These are phyloP conservation scores for Leucoma salicis DNA, from an alignment of 2,888 invertebrate genomes.

Conservation along the genomic window DNA sequence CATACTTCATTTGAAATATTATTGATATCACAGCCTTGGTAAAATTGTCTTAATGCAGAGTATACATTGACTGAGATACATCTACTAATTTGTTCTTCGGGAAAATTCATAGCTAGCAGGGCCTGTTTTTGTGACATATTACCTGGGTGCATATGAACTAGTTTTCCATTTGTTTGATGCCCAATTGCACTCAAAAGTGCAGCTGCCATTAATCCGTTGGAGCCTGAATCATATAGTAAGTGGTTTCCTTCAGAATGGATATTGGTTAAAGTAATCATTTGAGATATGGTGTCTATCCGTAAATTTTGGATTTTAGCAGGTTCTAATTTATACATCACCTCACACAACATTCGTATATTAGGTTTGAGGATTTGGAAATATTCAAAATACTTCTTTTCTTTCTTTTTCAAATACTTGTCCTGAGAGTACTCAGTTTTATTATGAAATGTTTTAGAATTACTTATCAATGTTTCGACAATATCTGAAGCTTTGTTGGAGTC, in stretches of 20 bases:
- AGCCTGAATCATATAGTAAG: constrained; percentile 94
- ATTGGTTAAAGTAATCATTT: constrained; percentile 91
- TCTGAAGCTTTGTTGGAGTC: constrained; percentile 89
- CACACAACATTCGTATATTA: constrained; percentile 89
- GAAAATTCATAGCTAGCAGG: constrained; percentile 90
- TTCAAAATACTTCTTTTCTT: constrained; percentile 96
- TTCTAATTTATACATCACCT: constrained; percentile 92
- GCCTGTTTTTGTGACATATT: constrained; percentile 91
- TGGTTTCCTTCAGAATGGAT: constrained; percentile 89
- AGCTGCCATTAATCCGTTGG: constrained; percentile 92
- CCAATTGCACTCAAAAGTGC: constrained; percentile 91
- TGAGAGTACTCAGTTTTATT: constrained; percentile 96
- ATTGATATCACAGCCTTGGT: constrained; percentile 81
- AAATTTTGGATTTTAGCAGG: constrained; percentile 88
- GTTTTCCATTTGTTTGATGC: constrained; percentile 81
- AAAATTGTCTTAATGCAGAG: constrained; percentile 86
- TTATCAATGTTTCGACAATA: constrained; percentile 93
- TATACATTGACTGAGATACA: constrained; percentile 90
- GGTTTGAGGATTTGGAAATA: constrained; percentile 91
- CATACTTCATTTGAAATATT: constrained; percentile 27
- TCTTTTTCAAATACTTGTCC: constrained; percentile 97
- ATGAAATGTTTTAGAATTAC: constrained; percentile 94
- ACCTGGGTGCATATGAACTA: constrained; percentile 91
- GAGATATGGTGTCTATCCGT: constrained; percentile 93
- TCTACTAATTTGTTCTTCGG: constrained; percentile 85